Percentiles rank a stretch among this genome's conserved stretches.
Conservation (phyloP, 2,797 vertebrate genomes). For the Eospalax fontanierii region DNA sequence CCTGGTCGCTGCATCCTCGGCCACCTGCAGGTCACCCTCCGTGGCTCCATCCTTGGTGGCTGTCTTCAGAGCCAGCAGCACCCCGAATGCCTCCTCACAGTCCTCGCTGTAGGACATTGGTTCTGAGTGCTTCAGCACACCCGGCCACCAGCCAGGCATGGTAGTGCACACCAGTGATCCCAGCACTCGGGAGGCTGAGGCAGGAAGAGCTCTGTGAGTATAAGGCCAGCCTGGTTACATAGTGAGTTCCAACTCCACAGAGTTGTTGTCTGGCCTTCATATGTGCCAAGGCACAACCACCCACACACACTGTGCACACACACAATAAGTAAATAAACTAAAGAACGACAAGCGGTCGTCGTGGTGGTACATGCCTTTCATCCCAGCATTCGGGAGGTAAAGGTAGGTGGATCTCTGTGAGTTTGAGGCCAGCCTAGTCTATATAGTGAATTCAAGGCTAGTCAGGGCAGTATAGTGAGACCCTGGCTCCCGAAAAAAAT, state of each 20-base stretch:
- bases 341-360: too few species aligned
- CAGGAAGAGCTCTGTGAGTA: background rate
- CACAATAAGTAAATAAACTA: too few species aligned
- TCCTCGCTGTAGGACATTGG: constrained; percentile 90
- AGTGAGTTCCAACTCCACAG: too few species aligned
- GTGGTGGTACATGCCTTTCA: too few species aligned
- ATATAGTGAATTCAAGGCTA: background rate
- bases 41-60: constrained; percentile 83
- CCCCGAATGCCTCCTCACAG: constrained; percentile 92
- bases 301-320: too few species aligned
- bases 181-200: background rate
- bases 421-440: background rate
- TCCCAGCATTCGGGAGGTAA: background rate
- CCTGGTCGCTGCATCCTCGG: background rate
- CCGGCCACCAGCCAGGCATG: background rate
- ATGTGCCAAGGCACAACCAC: too few species aligned
- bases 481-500: background rate
- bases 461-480: background rate
- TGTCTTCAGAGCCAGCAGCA: constrained; percentile 91
- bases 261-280: too few species aligned
- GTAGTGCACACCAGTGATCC: background rate
- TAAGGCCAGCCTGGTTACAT: background rate
- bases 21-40: constrained; percentile 1
- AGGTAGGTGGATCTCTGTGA: background rate
- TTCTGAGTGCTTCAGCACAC: background rate